phyloP scores from a whole-genome alignment of 2,888 invertebrate genomes.

The Andrena praecox region DNA sequence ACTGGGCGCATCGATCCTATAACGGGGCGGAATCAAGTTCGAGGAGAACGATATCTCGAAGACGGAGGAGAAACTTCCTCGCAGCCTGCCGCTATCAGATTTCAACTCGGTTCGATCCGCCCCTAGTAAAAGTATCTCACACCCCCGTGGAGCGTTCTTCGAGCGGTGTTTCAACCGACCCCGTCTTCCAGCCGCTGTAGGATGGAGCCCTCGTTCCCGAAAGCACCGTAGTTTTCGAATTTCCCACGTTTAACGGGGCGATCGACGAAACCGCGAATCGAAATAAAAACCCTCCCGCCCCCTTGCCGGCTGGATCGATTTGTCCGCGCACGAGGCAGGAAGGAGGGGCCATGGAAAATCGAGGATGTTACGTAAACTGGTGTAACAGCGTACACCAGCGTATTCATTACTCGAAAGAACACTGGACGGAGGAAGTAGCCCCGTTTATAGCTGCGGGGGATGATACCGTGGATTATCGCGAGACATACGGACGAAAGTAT shows the following conservation, averaged over 20 bases:
- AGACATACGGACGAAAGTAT: background rate
- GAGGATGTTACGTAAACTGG: background rate
- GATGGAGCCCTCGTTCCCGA: conserved; percentile 33
- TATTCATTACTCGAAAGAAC: background rate
- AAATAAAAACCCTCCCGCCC: conserved; percentile 23
- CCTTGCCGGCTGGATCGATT: background rate
- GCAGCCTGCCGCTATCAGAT: conserved; percentile 48
- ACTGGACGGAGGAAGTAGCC: background rate
- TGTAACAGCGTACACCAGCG: background rate
- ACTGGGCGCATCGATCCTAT: conserved; percentile 22
- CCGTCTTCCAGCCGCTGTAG: background rate
- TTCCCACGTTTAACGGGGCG: conserved; percentile 24
- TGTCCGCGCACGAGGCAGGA: background rate
- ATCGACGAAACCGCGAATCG: conserved; percentile 24
- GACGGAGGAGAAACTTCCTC: conserved; percentile 46
- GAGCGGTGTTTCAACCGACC: conserved; percentile 30
- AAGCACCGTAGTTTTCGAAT: conserved; percentile 28
- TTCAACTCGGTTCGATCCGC: conserved; percentile 44
- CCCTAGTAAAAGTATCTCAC: conserved; percentile 56
- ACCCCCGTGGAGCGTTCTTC: conserved; percentile 17
- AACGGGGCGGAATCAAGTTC: conserved; percentile 31
- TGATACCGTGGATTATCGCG: background rate
- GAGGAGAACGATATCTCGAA: conserved; percentile 31
- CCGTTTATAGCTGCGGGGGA: background rate
- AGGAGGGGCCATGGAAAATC: background rate